Evolutionary conservation across 2,797 vertebrate species (phyloP), one percentile per base, ranked within the genome.

Genomic region (Siniperca scherzeri): DNA sequence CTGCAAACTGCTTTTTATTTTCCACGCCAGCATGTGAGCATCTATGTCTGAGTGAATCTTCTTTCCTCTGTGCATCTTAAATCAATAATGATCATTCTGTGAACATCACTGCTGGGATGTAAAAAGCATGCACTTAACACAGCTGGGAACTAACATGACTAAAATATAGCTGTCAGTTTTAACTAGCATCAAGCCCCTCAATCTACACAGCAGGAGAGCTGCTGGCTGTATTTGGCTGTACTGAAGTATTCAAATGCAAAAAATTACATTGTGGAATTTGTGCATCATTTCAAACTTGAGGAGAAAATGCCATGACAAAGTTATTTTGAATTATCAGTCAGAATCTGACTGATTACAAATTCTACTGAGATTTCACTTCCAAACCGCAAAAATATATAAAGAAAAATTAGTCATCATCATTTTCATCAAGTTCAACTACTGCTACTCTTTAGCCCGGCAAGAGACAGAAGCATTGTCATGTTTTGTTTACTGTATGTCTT

Each of bases 91-190:
- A 89, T 84, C 82, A 83, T 67, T 84, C 81, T 76, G 80, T 61
- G 81, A 88, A 86, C 85, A 78, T 79, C 70, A 68, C 84, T 48
- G 56, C 69, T 53, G 80, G 82, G 83, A 91, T 74, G 78, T 80
- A 80, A 88, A 88, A 91, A 65, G 83, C 86, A 66, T 81, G 78
- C 85, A 90, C 77, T 91, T 90, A 86, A 84, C 81, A 84, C 86
- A 87, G 81, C 86, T 73, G 78, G 82, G 87, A 87, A 78, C 74
- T 74, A 74, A 88, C 74, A 60, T 48, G 77, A 76, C 78, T 80
- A 61, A 88, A 92, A 90, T 88, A 88, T 86, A 90, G 77, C 83
- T 85, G 84, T 90, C 91, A 74, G 52, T 78, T 85, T 72, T 60
- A 85, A 84, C 83, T 69, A 84, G 66, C 75, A 59, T 89, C 80